phyloP scores from a whole-genome alignment of 2,888 invertebrate genomes.

The Parnassius mnemosyne region DNA sequence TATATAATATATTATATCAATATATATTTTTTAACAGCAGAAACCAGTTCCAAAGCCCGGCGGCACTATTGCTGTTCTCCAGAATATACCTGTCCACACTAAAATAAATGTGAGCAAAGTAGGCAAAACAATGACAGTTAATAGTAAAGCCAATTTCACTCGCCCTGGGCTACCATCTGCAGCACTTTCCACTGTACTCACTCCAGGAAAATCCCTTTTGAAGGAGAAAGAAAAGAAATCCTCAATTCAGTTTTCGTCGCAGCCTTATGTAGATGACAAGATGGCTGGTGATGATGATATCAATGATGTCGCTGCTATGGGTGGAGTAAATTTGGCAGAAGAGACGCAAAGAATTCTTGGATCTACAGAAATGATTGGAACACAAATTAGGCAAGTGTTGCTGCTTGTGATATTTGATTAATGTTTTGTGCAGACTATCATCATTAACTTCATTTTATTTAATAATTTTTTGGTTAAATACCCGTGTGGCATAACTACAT shows the following conservation, averaged over 20 bases:
- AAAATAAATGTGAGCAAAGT: slow-evolving; percentile 65
- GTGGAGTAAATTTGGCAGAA: slow-evolving; percentile 97
- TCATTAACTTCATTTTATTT: too few relatives aligned
- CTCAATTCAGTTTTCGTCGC: slow-evolving; percentile 50
- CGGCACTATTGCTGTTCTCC: slow-evolving; percentile 62
- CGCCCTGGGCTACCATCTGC: slow-evolving; percentile 51
- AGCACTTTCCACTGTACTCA: slow-evolving; percentile 60
- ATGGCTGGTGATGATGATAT: slow-evolving; percentile 95
- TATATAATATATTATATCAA: too few relatives aligned
- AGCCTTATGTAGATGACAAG: slow-evolving; percentile 70
- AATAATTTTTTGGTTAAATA: too few relatives aligned
- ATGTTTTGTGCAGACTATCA: too few relatives aligned
- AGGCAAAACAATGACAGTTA: slow-evolving; percentile 74
- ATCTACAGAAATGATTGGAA: slow-evolving; percentile 93
- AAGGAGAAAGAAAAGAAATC: slow-evolving; percentile 90
- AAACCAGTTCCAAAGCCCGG: slow-evolving; percentile 54
- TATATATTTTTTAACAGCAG: slow-evolving; percentile 35
- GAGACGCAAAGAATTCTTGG: slow-evolving; percentile 97
- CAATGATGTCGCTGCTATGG: slow-evolving; percentile 99
- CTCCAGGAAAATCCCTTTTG: slow-evolving; percentile 81
- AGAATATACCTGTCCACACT: slow-evolving; percentile 68
- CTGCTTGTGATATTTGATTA: too few relatives aligned
- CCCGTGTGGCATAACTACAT: too few relatives aligned
- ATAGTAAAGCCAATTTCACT: slow-evolving; percentile 57
- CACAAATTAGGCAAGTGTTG: slow-evolving; percentile 82